Base-by-base conservation (phyloP, 1,140 invertebrate species). In the Rhagoletis zephyria region DNA sequence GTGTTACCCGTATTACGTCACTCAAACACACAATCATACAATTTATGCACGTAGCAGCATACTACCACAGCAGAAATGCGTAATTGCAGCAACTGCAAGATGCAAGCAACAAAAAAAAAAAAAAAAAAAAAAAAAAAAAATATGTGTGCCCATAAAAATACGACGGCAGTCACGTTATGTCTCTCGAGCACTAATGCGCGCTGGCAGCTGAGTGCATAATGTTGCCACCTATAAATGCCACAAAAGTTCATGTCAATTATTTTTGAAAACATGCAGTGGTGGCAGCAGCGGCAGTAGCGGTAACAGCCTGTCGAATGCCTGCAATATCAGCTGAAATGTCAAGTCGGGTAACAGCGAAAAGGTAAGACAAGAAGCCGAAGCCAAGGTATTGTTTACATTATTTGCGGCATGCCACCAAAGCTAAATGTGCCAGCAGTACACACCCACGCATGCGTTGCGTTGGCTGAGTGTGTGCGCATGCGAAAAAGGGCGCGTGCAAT, bases 231-330 rank as follows among this genome's bases (percentile, higher is more conserved):
- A 81, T 81, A 81, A 81, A 81, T 81, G 74, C 74, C 74, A 81
- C 74, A 81, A 81, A 81, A 81, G 74, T 81, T 81, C 74, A 81
- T 81, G 74, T 81, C 74, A 81, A 81, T 81, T 81, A 81, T 81
- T 81, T 81, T 81, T 48, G 74, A 81, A 81, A 81, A 81, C 16
- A 81, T 56, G 74, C 70, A 74, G 45, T 42, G 45, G 42, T 40
- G 9, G 42, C 67, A 70, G 40, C 64, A 40, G 19, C 64, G 30
- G 4, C 30, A 19, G 64, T 67, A 67, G 64, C 30, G 30, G 64
- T 42, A 14, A 19, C 30, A 77, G 70, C 70, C 45, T 81, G 74
- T 81, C 74, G 74, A 81, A 56, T 51, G 48, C n/a, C 56, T 12
- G 74, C 74, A n/a, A 67, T 67, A 67, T 67, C 64, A 67, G 64